Evolutionary conservation across 2,888 invertebrate genomes (phyloP), one percentile per base, ranked within the genome.

Genomic region (Dichetophora obliterata): DNA sequence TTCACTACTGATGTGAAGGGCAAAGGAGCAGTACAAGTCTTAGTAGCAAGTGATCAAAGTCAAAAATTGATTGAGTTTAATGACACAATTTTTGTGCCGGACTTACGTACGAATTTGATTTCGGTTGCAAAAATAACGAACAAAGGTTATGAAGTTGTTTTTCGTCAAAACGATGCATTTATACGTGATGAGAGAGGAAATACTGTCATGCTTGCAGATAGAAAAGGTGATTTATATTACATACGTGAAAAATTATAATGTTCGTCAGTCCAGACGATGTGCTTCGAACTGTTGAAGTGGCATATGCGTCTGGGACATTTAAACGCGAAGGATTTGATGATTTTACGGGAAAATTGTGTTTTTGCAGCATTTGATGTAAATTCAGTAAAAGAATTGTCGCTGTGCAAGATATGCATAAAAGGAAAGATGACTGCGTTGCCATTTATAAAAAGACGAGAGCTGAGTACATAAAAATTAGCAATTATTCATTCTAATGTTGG

Each of bases 401-500:
- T 66, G 11, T 78, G 76, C 24, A 48, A 68, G 11, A 73, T 77
- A 27, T 75, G 75, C 31, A 48, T 79, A 6, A 79, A 79, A 24
- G 70, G 69, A 27, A 79, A 77, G 48, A 77, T 79, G 68, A 63
- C 78, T 5, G 78, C 77, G 24, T 57, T 76, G 11, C 74, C 76
- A 22, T 80, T 77, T 31, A 22, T 24, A 4, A 77, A 70, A 37
- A 3, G 50, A 65, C 73, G 71, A 34, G n/a, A 9, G 8, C 61
- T 74, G 9, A 74, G 78, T 27, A 19, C 70, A 52, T 75, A 80
- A 48, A 52, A 16, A 48, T 34, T 80, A 2, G 69, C 73, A 31
- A 71, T 80, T n/a, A 76, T 77, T 1, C 76, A 77, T 43, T 78
- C 80, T 11, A 70, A 75, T 66, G 79, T 78, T 9, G 78, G 77